Evolutionary conservation across 2,113 vertebrate species (phyloP).

Genomic region (Halcyon malimbica): DNA sequence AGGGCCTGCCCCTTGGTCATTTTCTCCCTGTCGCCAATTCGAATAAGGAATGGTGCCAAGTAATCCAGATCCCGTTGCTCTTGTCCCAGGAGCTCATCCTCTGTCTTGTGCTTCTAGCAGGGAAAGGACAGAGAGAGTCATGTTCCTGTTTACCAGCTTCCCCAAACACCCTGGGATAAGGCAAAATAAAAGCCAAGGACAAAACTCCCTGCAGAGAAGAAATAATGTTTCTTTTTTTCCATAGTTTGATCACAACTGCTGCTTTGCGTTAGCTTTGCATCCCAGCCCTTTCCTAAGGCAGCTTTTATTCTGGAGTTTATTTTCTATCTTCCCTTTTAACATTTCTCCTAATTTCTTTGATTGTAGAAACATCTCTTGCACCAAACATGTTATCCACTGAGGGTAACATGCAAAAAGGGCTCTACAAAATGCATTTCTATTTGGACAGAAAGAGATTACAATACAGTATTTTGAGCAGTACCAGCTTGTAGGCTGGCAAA

Average conservation of each 20-base stretch:
- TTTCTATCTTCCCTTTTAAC: not conserved
- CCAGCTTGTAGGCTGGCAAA: not conserved
- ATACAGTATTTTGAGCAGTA: not conserved
- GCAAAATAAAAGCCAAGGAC: not conserved
- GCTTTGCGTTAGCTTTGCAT: not conserved
- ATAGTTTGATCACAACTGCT: not conserved
- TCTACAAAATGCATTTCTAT: not conserved
- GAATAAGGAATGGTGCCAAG: constrained; percentile 79
- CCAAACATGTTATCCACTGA: not conserved
- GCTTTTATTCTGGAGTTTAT: not conserved
- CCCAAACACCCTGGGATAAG: not conserved
- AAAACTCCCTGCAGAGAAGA: not conserved
- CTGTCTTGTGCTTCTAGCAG: constrained; percentile 65
- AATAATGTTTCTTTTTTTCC: not conserved
- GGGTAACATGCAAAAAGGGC: not conserved
- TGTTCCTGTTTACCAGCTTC: not conserved
- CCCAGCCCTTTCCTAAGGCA: not conserved
- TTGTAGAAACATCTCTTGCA: not conserved
- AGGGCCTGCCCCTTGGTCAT: constrained; percentile 68
- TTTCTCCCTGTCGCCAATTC: constrained; percentile 32
- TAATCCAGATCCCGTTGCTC: constrained; percentile 78
- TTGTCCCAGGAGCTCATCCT: constrained; percentile 69
- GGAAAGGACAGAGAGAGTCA: not conserved
- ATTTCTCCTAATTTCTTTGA: not conserved
- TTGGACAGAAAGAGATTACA: not conserved